phyloP scores from a whole-genome alignment of 2,888 invertebrate genomes.

The Troglohyphantes excavatus region DNA sequence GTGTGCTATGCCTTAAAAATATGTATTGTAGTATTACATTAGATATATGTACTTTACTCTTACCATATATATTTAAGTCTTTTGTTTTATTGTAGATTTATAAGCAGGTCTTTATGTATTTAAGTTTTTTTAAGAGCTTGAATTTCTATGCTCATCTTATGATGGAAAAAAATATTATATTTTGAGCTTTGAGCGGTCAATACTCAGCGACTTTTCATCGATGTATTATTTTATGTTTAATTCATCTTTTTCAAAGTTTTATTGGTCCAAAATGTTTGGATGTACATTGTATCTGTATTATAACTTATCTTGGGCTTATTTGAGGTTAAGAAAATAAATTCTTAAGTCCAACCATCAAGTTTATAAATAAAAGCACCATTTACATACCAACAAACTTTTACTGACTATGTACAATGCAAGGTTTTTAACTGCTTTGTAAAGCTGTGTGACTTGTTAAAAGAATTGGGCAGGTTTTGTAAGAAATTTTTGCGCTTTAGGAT shows the following conservation, averaged over 20 bases:
- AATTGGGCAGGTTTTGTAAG: no score
- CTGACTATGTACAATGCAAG: no score
- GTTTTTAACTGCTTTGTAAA: no score
- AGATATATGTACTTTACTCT: conserved; percentile 17
- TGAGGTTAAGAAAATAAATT: not conserved
- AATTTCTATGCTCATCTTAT: conserved; percentile 44
- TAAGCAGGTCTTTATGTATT: conserved; percentile 6
- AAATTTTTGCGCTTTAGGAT: no score
- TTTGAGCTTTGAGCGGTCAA: conserved; percentile 24
- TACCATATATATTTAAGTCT: not conserved
- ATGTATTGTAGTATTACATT: not conserved
- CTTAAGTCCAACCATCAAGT: no score
- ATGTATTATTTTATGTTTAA: conserved; percentile 10
- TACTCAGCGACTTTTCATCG: not conserved
- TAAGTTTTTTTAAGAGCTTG: conserved; percentile 52
- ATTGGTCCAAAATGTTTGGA: not conserved
- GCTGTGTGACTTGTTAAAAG: no score
- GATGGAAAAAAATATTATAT: conserved; percentile 14
- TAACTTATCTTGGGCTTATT: not conserved
- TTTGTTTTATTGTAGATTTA: conserved; percentile 7
- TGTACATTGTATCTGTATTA: conserved; percentile 4
- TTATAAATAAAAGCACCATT: not conserved
- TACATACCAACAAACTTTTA: no score
- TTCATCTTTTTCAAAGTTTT: not conserved
- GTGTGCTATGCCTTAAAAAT: not conserved